phyloP scores from a whole-genome alignment of 2,113 vertebrate genomes.

The Callionymus lyra region DNA sequence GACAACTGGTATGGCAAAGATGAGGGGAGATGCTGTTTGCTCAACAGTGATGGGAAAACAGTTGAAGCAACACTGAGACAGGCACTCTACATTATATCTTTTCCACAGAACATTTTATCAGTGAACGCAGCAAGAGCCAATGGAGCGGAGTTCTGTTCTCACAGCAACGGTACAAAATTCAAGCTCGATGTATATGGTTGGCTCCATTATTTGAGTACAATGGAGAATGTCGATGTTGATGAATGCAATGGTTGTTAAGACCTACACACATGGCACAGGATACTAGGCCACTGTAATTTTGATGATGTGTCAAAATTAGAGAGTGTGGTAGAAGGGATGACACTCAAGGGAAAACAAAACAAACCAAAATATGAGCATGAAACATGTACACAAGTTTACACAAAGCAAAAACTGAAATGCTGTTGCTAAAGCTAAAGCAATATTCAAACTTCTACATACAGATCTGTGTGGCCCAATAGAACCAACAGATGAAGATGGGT shows the following conservation, averaged over 20 bases:
- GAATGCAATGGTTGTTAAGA: constrained; percentile 5
- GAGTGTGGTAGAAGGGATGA: constrained; percentile 8
- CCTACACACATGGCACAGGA: constrained; percentile 13
- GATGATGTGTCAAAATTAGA: constrained; percentile 14
- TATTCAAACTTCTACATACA: background rate
- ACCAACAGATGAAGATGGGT: background rate
- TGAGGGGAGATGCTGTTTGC: constrained; percentile 1
- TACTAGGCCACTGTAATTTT: constrained; percentile 20
- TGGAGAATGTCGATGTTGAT: constrained; percentile 1
- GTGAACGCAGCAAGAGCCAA: constrained; percentile 9
- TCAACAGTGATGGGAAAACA: background rate
- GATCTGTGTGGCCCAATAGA: background rate
- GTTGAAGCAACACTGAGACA: background rate
- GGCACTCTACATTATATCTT: constrained; percentile 2
- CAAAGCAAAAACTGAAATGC: background rate
- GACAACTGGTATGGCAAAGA: background rate
- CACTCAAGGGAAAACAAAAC: constrained; percentile 7
- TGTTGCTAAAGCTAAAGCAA: background rate
- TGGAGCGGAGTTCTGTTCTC: background rate
- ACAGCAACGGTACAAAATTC: background rate
- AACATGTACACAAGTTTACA: background rate
- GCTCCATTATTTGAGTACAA: background rate
- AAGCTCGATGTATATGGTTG: background rate
- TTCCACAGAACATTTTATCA: constrained; percentile 11
- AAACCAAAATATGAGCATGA: constrained; percentile 7